phyloP scores from a whole-genome alignment of 2,113 vertebrate species.

The Butorides virescens region DNA sequence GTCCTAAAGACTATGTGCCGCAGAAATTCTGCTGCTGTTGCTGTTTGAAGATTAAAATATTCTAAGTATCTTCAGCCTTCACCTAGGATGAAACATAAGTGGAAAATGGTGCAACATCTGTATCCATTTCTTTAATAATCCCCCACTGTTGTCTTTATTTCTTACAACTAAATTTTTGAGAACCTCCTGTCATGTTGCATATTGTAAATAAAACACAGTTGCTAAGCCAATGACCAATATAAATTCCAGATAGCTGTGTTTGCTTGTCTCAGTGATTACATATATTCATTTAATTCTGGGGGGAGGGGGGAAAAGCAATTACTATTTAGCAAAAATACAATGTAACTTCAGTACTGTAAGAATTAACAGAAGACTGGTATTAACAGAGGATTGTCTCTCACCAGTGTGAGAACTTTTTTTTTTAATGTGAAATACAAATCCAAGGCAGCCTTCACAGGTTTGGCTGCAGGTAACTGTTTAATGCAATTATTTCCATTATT shows the following conservation, averaged over 20 bases:
- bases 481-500: conserved; percentile 78
- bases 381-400: not conserved
- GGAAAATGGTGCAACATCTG: not conserved
- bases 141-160: not conserved
- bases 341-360: not conserved
- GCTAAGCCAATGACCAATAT: not conserved
- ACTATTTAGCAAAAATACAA: not conserved
- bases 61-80: not conserved
- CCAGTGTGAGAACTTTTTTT: not conserved
- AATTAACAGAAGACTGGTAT: not conserved
- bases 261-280: not conserved
- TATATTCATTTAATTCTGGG: not conserved
- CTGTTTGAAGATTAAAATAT: not conserved
- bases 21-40: not conserved
- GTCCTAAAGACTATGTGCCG: not conserved
- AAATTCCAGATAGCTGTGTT: not conserved
- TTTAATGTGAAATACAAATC: conserved; percentile 2
- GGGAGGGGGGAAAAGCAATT: not conserved
- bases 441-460: conserved; percentile 16
- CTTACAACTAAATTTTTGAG: not conserved
- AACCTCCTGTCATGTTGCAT: not conserved
- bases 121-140: not conserved
- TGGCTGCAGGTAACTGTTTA: conserved; percentile 68
- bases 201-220: not conserved
- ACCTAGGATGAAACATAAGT: not conserved